Percentiles rank a stretch among this genome's conserved stretches.
These are phyloP conservation scores for Nettapus auritus DNA, from an alignment of 2,113 vertebrate species.

Conservation along the genomic window DNA sequence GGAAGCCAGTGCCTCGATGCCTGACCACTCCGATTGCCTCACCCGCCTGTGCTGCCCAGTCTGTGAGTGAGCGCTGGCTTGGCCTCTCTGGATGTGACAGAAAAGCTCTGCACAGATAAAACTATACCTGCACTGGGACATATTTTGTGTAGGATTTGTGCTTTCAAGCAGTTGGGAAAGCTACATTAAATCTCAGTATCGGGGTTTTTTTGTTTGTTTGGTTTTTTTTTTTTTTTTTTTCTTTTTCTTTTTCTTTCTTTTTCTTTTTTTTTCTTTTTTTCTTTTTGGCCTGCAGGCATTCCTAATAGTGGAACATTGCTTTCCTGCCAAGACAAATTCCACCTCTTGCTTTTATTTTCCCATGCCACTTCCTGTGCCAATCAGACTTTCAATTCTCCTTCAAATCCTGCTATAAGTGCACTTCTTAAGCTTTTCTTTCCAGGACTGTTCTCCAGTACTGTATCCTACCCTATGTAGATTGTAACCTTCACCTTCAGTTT, in stretches of 20 bases:
- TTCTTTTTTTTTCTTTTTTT: too few species aligned
- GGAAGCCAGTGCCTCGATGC: neutral
- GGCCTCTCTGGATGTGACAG: neutral
- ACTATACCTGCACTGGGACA: neutral
- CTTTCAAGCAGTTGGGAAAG: conserved; percentile 23
- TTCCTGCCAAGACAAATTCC: conserved; percentile 66
- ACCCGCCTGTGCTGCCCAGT: neutral
- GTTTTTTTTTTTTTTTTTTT: too few species aligned
- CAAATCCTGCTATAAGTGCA: conserved; percentile 28
- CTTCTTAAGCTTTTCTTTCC: conserved; percentile 27
- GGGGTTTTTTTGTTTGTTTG: too few species aligned
- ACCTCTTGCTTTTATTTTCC: conserved; percentile 68
- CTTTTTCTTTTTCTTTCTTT: too few species aligned
- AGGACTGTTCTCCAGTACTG: neutral
- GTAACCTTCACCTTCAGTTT: neutral
- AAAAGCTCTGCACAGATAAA: neutral
- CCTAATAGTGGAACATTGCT: conserved; percentile 63
- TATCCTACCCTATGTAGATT: rapidly evolving
- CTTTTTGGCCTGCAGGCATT: conserved; percentile 40
- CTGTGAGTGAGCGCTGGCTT: neutral
- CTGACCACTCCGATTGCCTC: neutral
- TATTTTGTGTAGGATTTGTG: neutral
- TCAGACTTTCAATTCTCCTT: conserved; percentile 44
- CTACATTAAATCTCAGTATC: conserved; percentile 22
- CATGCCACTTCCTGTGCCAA: conserved; percentile 47